phyloP scores from a whole-genome alignment of 2,888 invertebrate genomes.

The Mactromeris polynyma region DNA sequence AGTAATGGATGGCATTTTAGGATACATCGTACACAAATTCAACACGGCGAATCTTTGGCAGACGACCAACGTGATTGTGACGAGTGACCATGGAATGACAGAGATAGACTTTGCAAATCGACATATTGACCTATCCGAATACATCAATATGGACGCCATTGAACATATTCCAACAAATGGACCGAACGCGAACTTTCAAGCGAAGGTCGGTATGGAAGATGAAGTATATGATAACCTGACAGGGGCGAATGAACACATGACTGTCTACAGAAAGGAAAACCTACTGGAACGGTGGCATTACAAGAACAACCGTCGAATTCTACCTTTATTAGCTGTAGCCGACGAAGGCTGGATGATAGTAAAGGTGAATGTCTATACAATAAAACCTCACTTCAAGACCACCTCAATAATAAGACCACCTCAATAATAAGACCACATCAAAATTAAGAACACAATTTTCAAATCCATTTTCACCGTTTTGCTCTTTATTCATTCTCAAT shows the following conservation, averaged over 20 bases:
- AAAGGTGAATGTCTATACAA: constrained; percentile 61
- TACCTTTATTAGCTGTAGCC: constrained; percentile 90
- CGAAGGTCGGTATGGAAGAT: constrained; percentile 58
- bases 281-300: constrained; percentile 90
- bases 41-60: constrained; percentile 58
- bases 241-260: constrained; percentile 71
- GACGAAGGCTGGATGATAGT: constrained; percentile 89
- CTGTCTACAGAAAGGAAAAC: constrained; percentile 90
- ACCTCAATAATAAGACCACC: too few relatives aligned
- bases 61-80: constrained; percentile 79
- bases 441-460: too few relatives aligned
- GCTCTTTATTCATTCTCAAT: too few relatives aligned
- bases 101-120: constrained; percentile 67
- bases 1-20: constrained; percentile 76
- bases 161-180: constrained; percentile 64
- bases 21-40: constrained; percentile 70
- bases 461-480: too few relatives aligned
- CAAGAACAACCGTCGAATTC: constrained; percentile 89
- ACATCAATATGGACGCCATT: constrained; percentile 66
- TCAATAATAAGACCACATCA: too few relatives aligned
- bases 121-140: constrained; percentile 65
- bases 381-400: too few relatives aligned
- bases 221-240: constrained; percentile 72
- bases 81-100: constrained; percentile 85
- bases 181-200: constrained; percentile 69